Evolutionary conservation across 2,797 vertebrate genomes (phyloP), one percentile per base, ranked within the genome.

Genomic region (Anguilla megastoma): DNA sequence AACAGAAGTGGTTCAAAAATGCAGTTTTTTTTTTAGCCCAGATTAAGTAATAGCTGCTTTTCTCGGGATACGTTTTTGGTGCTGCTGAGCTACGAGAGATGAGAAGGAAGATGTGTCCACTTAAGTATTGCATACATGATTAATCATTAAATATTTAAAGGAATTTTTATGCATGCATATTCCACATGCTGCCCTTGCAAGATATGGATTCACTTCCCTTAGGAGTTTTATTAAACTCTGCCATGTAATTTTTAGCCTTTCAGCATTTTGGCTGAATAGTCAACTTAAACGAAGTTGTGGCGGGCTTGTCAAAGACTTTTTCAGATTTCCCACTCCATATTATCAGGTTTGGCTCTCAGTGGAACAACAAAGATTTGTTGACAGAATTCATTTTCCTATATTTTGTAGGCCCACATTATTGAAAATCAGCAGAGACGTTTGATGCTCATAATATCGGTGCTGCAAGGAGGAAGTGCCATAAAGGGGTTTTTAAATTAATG

Each of bases 101-200:
- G 82, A 56, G 85, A 80, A 52, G 45, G 54, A 33, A 52, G 24
- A 84, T 76, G 30, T 86, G 58, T 90, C 83, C 86, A 69, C 24
- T 76, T 66, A 16, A 69, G 66, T 87, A 71, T 63, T 88, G 82
- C 71, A 86, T 90, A 41, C 86, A 71, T 89, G 91, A 92, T 92
- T 89, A 91, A 90, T 88, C 83, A 0, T 93, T 87, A 93, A 93
- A 91, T 89, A 90, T 93, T 91, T 79, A 94, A 84, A 0, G 18
- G 86, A 80, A 90, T 91, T 90, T 90, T 90, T 89, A 90, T 90
- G 83, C 90, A 88, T 89, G 48, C 52, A 85, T 85, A 85, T 90
- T 93, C 66, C 88, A 85, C 85, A 63, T 85, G 85, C 41, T 66
- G 88, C 88, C 91, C 91, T 92, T 87, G 74, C 14, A 76, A 41